Base-by-base conservation (phyloP, 1,140 invertebrate genomes). In the Pogonomyrmex barbatus region DNA sequence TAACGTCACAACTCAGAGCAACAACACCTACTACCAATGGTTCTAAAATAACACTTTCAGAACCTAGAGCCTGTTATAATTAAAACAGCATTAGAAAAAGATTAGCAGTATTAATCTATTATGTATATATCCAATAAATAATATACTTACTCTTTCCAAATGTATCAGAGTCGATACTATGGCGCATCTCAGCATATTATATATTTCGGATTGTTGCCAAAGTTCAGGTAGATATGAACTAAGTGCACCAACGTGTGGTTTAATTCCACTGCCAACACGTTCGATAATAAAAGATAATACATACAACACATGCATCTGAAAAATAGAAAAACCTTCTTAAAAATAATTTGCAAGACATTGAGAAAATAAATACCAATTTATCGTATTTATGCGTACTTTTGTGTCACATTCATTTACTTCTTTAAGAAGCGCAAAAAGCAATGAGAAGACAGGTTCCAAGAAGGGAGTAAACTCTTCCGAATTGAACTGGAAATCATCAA, bases 401-500 rank as follows among this genome's bases (percentile, higher is more conserved):
- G 98, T 98, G 94, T 99, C 98, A 96, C 98, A 99, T 95, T 99
- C 98, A 89, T 97, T 96, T 0, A 98, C 97, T 95, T 99, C 97
- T 93, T 98, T 98, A 65, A 99, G 95, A 65, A 99, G 95, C 81
- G 96, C 95, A 95, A 99, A 99, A 3, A 99, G 95, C 60, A 97
- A 95, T 70, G 96, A 96, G 92, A 99, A 98, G 2, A 96, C 95
- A 24, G 96, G 95, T 47, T 97, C 96, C 56, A 99, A 96, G 94
- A 97, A 99, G 12, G 97, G 97, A 76, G 97, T 96, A 93, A 99
- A 99, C 91, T 98, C 96, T 75, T 98, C 97, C 0, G 97, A 96
- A 91, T 97, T 97, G 95, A 99, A 99, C 93, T 98, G 98, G 96
- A 99, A 99, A 94, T 99, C 98, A 93, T 99, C 98, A 17, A 99